phyloP scores from a whole-genome alignment of 2,888 invertebrate species.

The Acronicta psi region DNA sequence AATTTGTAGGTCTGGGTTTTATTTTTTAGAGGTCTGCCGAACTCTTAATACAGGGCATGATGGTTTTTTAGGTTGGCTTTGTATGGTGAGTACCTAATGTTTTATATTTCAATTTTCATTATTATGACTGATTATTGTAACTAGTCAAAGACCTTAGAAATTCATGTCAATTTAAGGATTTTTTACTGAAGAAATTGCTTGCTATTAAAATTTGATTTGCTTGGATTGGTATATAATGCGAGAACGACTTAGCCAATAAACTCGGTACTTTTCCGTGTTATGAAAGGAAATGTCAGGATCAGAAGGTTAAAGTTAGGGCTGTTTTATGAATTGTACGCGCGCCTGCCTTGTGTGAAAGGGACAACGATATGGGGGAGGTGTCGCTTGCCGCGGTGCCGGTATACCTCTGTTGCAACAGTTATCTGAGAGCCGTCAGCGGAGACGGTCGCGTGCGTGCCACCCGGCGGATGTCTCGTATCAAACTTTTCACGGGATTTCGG shows the following conservation, averaged over 20 bases:
- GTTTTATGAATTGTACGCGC: slow-evolving; percentile 69
- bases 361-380: slow-evolving; percentile 76
- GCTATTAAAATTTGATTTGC: slow-evolving; percentile 37
- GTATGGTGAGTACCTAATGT: no score
- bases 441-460: slow-evolving; percentile 66
- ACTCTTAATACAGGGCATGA: no score
- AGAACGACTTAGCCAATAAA: slow-evolving; percentile 51
- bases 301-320: slow-evolving; percentile 71
- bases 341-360: slow-evolving; percentile 70
- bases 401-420: slow-evolving; percentile 78
- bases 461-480: slow-evolving; percentile 61
- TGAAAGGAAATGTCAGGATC: slow-evolving; percentile 70
- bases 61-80: no score
- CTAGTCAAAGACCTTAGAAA: no score
- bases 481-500: slow-evolving; percentile 86
- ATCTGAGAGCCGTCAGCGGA: slow-evolving; percentile 63
- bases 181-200: background rate
- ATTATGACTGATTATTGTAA: no score
- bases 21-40: no score
- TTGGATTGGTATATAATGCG: slow-evolving; percentile 28
- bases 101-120: no score
- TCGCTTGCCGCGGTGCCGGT: slow-evolving; percentile 68
- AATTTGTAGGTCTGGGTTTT: no score
- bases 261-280: slow-evolving; percentile 50
- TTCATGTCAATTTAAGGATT: no score